These are phyloP conservation scores for Cheilinus undulatus DNA, from an alignment of 2,113 vertebrate genomes.

Conservation along the genomic window DNA sequence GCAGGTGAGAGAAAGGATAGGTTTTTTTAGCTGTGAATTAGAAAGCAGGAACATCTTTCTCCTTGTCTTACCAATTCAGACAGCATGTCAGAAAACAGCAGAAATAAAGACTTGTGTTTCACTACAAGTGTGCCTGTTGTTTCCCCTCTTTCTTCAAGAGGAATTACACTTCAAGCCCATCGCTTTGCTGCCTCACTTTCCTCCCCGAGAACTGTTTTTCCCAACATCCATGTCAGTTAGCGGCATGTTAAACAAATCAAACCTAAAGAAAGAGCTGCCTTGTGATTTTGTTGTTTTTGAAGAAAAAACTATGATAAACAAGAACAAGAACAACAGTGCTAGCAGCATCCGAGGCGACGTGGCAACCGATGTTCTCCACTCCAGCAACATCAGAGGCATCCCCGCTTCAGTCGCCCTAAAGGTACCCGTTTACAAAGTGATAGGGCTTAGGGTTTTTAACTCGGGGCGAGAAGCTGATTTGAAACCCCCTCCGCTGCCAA, in stretches of 20 bases:
- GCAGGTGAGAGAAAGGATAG: background rate
- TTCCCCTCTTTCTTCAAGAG: constrained; percentile 39
- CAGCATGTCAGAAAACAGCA: constrained; percentile 60
- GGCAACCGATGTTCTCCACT: constrained; percentile 79
- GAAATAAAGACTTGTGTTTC: constrained; percentile 63
- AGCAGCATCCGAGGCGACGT: constrained; percentile 67
- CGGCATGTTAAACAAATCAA: constrained; percentile 82
- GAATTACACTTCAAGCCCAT: constrained; percentile 67
- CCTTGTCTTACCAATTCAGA: constrained; percentile 54
- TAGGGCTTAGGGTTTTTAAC: constrained; percentile 84
- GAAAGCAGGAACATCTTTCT: constrained; percentile 25
- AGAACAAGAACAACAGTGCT: constrained; percentile 67
- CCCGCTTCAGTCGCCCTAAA: constrained; percentile 78
- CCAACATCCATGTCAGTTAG: constrained; percentile 79
- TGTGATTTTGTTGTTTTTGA: constrained; percentile 50
- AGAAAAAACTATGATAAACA: constrained; percentile 36
- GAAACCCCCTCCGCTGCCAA: constrained; percentile 84
- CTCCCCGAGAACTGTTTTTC: constrained; percentile 64
- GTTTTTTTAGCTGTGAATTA: constrained; percentile 37
- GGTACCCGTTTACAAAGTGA: constrained; percentile 85
- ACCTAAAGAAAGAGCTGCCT: constrained; percentile 69
- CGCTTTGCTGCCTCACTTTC: constrained; percentile 57
- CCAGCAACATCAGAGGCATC: constrained; percentile 81
- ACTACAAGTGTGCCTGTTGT: constrained; percentile 50
- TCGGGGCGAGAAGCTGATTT: constrained; percentile 81